These are phyloP conservation scores for Montipora efflorescens DNA, from an alignment of 64 coral and sea anemone genomes.

Conservation along the genomic window DNA sequence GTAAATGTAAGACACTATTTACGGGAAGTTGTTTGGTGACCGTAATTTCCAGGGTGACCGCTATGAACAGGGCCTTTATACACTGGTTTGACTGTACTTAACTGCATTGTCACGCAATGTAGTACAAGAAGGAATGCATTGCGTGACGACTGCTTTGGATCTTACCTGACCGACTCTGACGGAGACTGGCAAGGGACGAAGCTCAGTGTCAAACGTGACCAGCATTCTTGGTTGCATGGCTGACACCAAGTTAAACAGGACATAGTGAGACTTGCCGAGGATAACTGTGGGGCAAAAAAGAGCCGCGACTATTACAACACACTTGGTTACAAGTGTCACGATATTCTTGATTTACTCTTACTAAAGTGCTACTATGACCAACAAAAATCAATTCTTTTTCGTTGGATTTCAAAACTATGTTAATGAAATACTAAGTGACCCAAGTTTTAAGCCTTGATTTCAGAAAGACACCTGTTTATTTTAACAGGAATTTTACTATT, in stretches of 20 bases:
- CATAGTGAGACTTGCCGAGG: slow-evolving; percentile 91
- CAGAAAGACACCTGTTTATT: no score
- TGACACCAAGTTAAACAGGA: slow-evolving; percentile 90
- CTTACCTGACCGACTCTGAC: slow-evolving; percentile 94
- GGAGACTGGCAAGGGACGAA: slow-evolving; percentile 85
- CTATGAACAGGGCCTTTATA: no score
- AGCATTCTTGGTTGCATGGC: slow-evolving; percentile 97
- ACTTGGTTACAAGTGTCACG: not conserved
- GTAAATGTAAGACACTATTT: no score
- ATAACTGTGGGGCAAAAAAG: slow-evolving; percentile 65
- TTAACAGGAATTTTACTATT: no score
- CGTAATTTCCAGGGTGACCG: no score
- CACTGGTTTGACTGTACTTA: not conserved
- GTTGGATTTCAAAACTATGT: no score
- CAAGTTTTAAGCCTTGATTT: no score
- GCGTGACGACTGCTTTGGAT: not conserved
- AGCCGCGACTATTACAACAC: not conserved
- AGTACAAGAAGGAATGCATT: not conserved
- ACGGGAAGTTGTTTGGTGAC: no score
- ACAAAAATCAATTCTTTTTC: no score
- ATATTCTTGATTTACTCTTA: no score
- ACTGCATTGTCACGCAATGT: not conserved
- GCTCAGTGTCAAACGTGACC: slow-evolving; percentile 93
- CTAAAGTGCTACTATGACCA: no score
- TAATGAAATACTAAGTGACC: no score